phyloP scores from a whole-genome alignment of 2,797 vertebrate species.

The Chiloscyllium punctatum region DNA sequence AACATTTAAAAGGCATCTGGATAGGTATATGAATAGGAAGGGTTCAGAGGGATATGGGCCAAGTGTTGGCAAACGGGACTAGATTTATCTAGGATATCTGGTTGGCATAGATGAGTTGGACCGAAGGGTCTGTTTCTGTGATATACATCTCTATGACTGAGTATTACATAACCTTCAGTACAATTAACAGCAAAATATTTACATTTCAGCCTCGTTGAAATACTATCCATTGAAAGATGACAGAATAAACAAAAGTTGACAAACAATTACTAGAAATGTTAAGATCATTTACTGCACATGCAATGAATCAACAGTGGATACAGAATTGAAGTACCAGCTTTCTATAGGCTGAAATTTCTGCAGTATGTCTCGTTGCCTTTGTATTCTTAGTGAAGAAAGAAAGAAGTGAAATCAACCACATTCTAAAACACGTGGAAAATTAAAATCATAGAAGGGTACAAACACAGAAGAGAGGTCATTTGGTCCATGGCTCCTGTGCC shows the following conservation, averaged over 20 bases:
- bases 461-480: not conserved
- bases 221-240: not conserved
- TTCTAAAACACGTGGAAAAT: not conserved
- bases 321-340: not conserved
- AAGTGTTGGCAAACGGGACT: too few species aligned
- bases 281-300: not conserved
- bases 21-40: too few species aligned
- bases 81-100: too few species aligned
- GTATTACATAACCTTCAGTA: not conserved
- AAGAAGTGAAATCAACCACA: not conserved
- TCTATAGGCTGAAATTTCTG: not conserved
- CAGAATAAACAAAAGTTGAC: not conserved
- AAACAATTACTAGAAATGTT: not conserved
- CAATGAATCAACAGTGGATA: not conserved
- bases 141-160: too few species aligned
- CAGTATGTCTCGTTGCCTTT: not conserved
- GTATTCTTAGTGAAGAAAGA: not conserved
- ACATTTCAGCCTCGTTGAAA: not conserved
- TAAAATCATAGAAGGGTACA: not conserved
- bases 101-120: too few species aligned
- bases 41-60: too few species aligned
- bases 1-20: too few species aligned
- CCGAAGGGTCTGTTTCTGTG: too few species aligned
- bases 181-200: not conserved
- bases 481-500: too few species aligned